Percentiles rank a stretch among this genome's conserved stretches.
Conservation (phyloP, 2,888 invertebrate species). For the Heliconius aoede region DNA sequence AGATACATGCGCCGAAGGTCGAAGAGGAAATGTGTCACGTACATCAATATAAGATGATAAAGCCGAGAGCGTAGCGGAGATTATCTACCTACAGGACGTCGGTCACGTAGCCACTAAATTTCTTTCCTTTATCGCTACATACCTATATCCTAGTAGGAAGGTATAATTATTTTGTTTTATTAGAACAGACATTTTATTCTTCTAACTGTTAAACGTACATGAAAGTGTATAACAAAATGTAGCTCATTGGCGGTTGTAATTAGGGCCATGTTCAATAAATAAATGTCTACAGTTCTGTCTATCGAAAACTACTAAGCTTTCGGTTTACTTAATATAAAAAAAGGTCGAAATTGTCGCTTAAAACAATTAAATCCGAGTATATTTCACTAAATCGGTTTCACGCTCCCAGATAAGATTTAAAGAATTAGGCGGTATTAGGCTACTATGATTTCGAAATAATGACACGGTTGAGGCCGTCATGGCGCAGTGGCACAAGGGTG, state of each 20-base stretch:
- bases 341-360: not conserved
- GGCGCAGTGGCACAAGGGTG: no score
- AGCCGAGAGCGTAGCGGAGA: constrained; percentile 15
- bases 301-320: not conserved
- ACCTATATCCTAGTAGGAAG: not conserved
- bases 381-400: constrained; percentile 6
- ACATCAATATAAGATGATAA: constrained; percentile 25
- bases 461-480: no score
- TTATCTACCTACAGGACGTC: constrained; percentile 15
- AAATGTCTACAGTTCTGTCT: constrained; percentile 6
- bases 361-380: not conserved
- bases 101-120: constrained; percentile 22
- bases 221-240: no score
- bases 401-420: not conserved
- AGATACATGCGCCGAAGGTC: not conserved
- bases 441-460: no score
- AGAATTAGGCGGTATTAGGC: no score
- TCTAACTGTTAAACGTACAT: not conserved
- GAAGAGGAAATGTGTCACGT: constrained; percentile 20
- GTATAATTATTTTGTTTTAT: not conserved
- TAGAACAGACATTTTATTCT: not conserved
- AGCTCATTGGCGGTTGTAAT: not conserved
- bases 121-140: not conserved
- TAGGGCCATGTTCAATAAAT: not conserved
- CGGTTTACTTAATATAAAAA: not conserved